A percentile compares a stretch with the other conserved stretches of the same genome.
These are phyloP conservation scores for Dicaeum eximium DNA, from an alignment of 2,113 vertebrate species.

Conservation along the genomic window DNA sequence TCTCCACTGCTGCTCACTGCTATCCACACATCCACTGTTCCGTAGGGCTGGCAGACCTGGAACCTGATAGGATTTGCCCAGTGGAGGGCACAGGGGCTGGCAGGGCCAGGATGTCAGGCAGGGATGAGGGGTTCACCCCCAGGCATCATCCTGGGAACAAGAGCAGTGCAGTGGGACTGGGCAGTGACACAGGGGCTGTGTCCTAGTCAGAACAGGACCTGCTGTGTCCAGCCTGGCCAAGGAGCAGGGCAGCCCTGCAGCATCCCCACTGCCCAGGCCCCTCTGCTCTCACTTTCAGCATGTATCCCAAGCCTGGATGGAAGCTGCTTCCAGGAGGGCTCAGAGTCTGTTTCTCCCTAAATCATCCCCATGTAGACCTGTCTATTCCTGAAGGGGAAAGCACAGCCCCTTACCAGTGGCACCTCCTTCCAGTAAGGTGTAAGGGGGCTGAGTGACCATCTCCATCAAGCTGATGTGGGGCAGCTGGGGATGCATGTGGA, in stretches of 20 bases:
- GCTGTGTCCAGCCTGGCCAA: rapidly evolving
- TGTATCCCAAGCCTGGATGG: not conserved
- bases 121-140: rapidly evolving
- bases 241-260: not conserved
- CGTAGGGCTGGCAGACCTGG: not conserved
- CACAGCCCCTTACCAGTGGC: not conserved
- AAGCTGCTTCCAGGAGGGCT: not conserved
- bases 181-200: not conserved
- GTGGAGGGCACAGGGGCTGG: rapidly evolving
- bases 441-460: not conserved
- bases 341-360: not conserved
- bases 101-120: not conserved
- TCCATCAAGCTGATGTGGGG: too few relatives aligned
- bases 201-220: not conserved
- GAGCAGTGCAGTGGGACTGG: not conserved
- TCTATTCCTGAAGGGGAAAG: not conserved
- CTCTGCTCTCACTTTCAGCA: not conserved
- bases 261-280: not conserved
- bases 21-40: not conserved
- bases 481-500: rapidly evolving
- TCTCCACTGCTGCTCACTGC: rapidly evolving
- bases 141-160: not conserved
- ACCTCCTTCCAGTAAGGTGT: too few relatives aligned
- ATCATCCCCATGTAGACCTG: not conserved
- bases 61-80: not conserved